A percentile compares a stretch with the other conserved stretches of the same genome.
Conservation (phyloP, 2,888 invertebrate species). For the Ametastegia equiseti region DNA sequence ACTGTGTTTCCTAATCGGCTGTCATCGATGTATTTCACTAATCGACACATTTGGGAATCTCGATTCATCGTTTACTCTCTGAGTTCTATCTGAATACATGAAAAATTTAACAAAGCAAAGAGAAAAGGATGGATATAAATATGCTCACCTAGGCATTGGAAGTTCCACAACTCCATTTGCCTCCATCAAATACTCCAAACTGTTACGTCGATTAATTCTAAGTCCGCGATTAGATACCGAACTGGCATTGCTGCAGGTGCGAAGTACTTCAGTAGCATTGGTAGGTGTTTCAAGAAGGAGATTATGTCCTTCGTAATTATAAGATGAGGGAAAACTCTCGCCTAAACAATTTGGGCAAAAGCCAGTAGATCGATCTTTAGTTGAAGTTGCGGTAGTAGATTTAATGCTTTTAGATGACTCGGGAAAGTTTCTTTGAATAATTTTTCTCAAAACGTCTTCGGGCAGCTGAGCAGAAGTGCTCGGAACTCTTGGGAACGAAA, state of each 20-base stretch:
- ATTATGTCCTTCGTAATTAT: conserved; percentile 62
- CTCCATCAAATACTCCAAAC: conserved; percentile 70
- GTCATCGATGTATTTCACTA: too few relatives aligned
- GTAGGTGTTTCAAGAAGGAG: conserved; percentile 84
- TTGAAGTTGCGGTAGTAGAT: conserved; percentile 57
- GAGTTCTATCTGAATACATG: too few relatives aligned
- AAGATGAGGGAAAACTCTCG: conserved; percentile 58
- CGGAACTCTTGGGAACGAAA: conserved; percentile 68
- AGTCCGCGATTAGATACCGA: conserved; percentile 51
- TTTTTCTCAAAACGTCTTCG: conserved; percentile 69
- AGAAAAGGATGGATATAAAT: conserved; percentile 3
- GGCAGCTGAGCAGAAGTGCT: conserved; percentile 71
- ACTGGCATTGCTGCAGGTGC: conserved; percentile 62
- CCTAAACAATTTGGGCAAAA: conserved; percentile 68
- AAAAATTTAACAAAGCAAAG: not conserved
- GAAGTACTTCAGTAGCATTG: conserved; percentile 85
- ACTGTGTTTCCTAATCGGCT: too few relatives aligned
- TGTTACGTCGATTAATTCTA: conserved; percentile 62
- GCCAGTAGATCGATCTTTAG: conserved; percentile 54
- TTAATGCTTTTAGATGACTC: conserved; percentile 72
- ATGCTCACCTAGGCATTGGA: conserved; percentile 78
- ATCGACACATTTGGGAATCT: too few relatives aligned
- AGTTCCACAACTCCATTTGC: conserved; percentile 78
- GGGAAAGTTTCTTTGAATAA: conserved; percentile 72
- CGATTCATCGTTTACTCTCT: too few relatives aligned